Base-by-base conservation (phyloP, 2,113 vertebrate genomes). In the Oreochromis tanganicae region DNA sequence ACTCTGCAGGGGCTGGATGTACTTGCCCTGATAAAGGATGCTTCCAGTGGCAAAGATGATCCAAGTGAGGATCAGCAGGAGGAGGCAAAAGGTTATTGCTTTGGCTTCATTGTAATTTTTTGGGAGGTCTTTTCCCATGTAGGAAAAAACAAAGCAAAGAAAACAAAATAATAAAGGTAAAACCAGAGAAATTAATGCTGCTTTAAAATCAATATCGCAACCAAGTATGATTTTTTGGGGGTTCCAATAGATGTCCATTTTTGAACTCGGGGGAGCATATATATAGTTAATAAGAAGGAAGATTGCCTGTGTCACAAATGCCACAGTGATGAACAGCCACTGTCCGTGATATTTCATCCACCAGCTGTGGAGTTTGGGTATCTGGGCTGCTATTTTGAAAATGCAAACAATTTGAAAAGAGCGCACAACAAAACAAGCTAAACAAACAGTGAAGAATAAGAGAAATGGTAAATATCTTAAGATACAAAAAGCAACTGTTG, bases 21-120 rank as follows among this genome's bases (percentile, higher is more conserved):
- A 91, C 24, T 94, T 94, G 21, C 95, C 96, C 11, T 29, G 79
- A 85, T 95, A 96, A 56, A 97, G 29, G 7, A 93, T 73, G 1
- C 63, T 56, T 1, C 24, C 19, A 32, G 97, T 97, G 54, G 87
- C 85, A 88, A 94, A 97, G 27, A 91, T 46, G 46, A 97, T 95
- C 96, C 97, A 97, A 68, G 95, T 96, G 55, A 96, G 52, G 13
- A 97, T 96, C 55, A 96, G 95, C 80, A 98, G 90, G 12, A 98
- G 93, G 38, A 98, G 93, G 85, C 97, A 96, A 91, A 97, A 97
- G 1, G 98, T 97, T 83, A 98, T 97, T 17, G 97, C 95, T 93
- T 98, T 98, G 83, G 98, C 97, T 86, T 98, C 98, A 1, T 96
- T 98, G 93, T 99, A 98, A 90, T 97, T 97, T 88, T 97, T 97